Percentiles rank a stretch among this genome's conserved stretches.
Conservation (phyloP, 2,888 invertebrate species). For the Zygothrica quintamaculata region DNA sequence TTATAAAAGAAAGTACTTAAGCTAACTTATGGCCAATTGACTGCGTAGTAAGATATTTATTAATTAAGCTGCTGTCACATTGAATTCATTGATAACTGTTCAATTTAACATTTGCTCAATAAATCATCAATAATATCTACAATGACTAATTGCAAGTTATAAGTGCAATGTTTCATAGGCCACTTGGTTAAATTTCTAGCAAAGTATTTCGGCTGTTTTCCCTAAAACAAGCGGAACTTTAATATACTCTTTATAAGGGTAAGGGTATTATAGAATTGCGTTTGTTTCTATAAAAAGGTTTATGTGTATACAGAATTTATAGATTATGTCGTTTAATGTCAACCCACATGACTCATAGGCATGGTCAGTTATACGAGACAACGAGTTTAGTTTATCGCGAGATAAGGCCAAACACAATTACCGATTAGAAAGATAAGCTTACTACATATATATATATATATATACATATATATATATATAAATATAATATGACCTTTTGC, state of each 20-base stretch:
- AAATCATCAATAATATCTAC: constrained; percentile 14
- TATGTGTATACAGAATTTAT: constrained; percentile 10
- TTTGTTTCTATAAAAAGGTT: not conserved
- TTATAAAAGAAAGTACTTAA: constrained; percentile 13
- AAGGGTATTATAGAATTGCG: no score
- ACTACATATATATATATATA: not conserved
- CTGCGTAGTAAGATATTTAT: constrained; percentile 47
- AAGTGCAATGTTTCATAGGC: no score
- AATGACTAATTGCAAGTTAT: no score
- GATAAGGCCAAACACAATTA: constrained; percentile 53
- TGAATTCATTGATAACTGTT: constrained; percentile 18
- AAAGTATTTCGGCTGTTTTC: no score
- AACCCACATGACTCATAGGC: constrained; percentile 54
- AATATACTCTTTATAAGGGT: no score
- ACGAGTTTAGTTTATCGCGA: constrained; percentile 31
- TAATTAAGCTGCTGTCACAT: constrained; percentile 21
- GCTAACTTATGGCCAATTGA: constrained; percentile 12
- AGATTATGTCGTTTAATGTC: constrained; percentile 30
- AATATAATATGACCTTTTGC: no score
- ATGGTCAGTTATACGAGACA: constrained; percentile 54
- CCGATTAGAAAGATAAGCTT: constrained; percentile 20
- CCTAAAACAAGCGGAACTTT: no score
- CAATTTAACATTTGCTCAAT: constrained; percentile 23
- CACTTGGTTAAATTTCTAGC: no score
- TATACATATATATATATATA: not conserved